These are phyloP conservation scores for Ophonus ardosiacus DNA, from an alignment of 2,888 invertebrate species.

Conservation along the genomic window DNA sequence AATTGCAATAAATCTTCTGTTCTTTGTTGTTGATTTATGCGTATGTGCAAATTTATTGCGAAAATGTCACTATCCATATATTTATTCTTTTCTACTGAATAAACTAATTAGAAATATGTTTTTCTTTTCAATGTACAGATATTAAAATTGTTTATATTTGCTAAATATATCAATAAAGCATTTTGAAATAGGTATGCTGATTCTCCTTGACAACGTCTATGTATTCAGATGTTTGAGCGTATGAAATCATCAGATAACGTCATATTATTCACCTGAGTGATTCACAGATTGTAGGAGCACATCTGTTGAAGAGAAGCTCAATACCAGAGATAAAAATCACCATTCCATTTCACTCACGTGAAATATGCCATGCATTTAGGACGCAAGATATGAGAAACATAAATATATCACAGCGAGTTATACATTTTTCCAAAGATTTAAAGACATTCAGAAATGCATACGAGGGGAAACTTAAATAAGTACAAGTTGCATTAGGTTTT, in stretches of 20 bases:
- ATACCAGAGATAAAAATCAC: neutral
- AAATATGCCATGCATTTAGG: neutral
- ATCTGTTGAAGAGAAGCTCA: neutral
- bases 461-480: no score
- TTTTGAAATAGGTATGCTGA: neutral
- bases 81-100: neutral
- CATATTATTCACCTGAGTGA: slow-evolving; percentile 5
- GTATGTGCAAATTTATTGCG: neutral
- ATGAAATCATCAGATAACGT: slow-evolving; percentile 32
- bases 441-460: no score
- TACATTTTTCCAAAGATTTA: no score
- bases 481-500: no score
- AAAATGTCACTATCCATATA: neutral
- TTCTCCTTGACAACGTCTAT: slow-evolving; percentile 27
- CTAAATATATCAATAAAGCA: slow-evolving; percentile 5
- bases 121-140: neutral
- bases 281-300: neutral
- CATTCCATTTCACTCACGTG: neutral
- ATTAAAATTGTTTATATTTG: neutral
- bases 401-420: no score
- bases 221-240: slow-evolving; percentile 16
- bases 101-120: neutral
- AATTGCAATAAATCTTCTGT: neutral
- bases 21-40: neutral
- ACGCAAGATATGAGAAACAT: neutral